phyloP scores from a whole-genome alignment of 35 echinoderm and acorn worm genomes.

The Apostichopus japonicus region DNA sequence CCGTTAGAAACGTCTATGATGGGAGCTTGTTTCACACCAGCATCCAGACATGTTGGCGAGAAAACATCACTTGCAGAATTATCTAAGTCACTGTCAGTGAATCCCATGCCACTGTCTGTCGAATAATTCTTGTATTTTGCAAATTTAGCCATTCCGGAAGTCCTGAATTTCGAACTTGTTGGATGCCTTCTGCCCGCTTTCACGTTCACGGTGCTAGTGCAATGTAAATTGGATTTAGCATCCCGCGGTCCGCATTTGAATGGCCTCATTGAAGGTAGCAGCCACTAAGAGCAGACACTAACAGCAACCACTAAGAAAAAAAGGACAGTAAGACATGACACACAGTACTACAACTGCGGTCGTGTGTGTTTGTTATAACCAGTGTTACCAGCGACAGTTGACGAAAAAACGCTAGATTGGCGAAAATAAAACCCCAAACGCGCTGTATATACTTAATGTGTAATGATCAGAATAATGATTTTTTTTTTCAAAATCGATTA shows the following conservation, averaged over 20 bases:
- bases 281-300: too few relatives aligned
- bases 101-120: slow-evolving; percentile 48
- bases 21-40: background rate
- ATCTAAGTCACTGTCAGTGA: slow-evolving; percentile 44
- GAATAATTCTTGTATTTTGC: slow-evolving; percentile 38
- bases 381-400: too few relatives aligned
- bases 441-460: too few relatives aligned
- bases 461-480: too few relatives aligned
- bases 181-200: background rate
- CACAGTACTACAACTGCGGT: too few relatives aligned
- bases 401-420: too few relatives aligned
- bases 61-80: slow-evolving; percentile 30
- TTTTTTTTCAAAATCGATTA: too few relatives aligned
- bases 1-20: background rate
- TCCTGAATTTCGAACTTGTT: background rate
- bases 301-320: too few relatives aligned
- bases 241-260: background rate
- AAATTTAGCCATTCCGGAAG: background rate
- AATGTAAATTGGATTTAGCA: background rate
- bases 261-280: too few relatives aligned
- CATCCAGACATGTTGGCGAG: background rate
- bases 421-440: too few relatives aligned
- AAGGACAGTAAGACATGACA: too few relatives aligned
- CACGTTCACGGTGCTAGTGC: background rate
- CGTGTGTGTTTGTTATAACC: too few relatives aligned